Conservation (phyloP, 2,113 vertebrate genomes). For the Ictalurus punctatus region DNA sequence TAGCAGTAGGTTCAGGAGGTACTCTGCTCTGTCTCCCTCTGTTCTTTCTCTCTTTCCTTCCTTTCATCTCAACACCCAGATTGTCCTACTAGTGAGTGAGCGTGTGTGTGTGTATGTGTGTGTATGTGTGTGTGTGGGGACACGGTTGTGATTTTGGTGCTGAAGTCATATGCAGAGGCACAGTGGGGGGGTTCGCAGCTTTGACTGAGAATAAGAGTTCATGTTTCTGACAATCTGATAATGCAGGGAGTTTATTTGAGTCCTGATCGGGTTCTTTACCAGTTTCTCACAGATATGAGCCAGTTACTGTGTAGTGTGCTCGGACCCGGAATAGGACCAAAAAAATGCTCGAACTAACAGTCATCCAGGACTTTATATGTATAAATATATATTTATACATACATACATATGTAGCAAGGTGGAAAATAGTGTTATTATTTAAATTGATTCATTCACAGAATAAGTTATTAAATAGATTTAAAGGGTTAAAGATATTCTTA, state of each 20-base stretch:
- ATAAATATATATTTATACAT: too few relatives aligned
- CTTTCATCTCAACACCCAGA: slow-evolving; percentile 43
- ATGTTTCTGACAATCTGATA: background rate
- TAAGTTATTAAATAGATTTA: too few relatives aligned
- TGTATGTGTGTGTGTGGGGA: slow-evolving; percentile 14
- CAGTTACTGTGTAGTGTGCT: background rate
- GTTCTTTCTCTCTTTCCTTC: slow-evolving; percentile 34
- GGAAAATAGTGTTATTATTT: background rate
- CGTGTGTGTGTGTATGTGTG: slow-evolving; percentile 48
- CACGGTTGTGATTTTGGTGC: background rate
- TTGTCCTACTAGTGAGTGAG: slow-evolving; percentile 40
- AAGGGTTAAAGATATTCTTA: background rate
- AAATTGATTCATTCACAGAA: background rate
- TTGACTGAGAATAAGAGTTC: background rate
- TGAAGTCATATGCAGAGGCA: background rate
- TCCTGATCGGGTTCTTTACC: background rate
- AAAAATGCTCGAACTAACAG: background rate
- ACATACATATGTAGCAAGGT: too few relatives aligned
- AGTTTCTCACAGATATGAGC: background rate
- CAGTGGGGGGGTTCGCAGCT: slow-evolving; percentile 18
- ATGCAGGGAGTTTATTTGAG: background rate
- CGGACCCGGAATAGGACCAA: background rate
- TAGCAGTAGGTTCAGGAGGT: slow-evolving; percentile 14
- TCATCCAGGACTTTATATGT: background rate
- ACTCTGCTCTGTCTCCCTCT: slow-evolving; percentile 38